Evolutionary conservation across 1,140 invertebrate species (phyloP).

Genomic region (Temnothorax nylanderi): DNA sequence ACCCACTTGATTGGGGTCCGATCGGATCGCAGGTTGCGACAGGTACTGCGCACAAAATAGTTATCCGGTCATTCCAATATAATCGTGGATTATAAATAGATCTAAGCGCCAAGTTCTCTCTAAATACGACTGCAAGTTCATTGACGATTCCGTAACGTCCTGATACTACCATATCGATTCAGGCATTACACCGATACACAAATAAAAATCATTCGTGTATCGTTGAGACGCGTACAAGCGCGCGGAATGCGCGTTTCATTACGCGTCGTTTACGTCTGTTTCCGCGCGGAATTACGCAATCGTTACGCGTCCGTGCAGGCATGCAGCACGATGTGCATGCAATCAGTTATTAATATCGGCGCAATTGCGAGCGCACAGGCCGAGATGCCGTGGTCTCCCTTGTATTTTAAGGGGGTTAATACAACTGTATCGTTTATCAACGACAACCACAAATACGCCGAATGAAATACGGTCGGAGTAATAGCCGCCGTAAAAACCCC

Average conservation of each 20-base stretch:
- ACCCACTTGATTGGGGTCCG: constrained; percentile 62
- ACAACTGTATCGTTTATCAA: constrained; percentile 78
- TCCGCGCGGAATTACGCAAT: constrained; percentile 65
- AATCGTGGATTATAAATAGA: background rate
- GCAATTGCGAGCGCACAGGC: constrained; percentile 34
- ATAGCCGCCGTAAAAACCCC: constrained; percentile 71
- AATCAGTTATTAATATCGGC: constrained; percentile 68
- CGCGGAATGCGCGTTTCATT: background rate
- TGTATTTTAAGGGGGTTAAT: constrained; percentile 70
- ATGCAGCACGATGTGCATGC: constrained; percentile 46
- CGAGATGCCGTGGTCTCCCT: constrained; percentile 25
- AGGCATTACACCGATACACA: background rate
- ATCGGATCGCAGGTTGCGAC: constrained; percentile 51
- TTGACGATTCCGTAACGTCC: background rate
- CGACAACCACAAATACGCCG: constrained; percentile 73
- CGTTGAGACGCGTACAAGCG: background rate
- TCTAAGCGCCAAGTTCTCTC: background rate
- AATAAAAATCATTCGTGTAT: background rate
- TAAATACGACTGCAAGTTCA: background rate
- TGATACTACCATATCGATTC: background rate
- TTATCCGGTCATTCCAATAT: background rate
- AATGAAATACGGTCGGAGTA: constrained; percentile 76
- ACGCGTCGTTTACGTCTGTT: constrained; percentile 23
- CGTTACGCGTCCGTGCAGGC: constrained; percentile 49
- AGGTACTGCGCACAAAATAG: constrained; percentile 46